phyloP scores from a whole-genome alignment of 2,113 vertebrate species.

The Triplophysa tibetana region DNA sequence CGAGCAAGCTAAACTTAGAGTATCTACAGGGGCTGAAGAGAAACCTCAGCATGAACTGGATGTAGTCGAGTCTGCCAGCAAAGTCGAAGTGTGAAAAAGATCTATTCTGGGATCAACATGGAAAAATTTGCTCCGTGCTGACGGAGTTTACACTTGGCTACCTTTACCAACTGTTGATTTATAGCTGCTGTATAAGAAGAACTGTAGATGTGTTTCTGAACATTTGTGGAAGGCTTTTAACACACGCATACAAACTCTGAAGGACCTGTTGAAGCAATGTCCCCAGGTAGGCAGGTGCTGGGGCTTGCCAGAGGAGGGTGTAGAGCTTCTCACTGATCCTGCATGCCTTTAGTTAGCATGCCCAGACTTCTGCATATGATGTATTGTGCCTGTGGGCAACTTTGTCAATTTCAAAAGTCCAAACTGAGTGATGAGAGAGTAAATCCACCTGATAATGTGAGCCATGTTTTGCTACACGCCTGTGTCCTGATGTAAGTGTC shows the following conservation, averaged over 20 bases:
- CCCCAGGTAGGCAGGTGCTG: conserved; percentile 50
- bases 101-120: conserved; percentile 40
- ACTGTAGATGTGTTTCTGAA: conserved; percentile 19
- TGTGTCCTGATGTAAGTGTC: conserved; percentile 13
- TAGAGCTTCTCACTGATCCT: conserved; percentile 10
- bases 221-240: conserved; percentile 9
- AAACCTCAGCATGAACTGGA: conserved; percentile 26
- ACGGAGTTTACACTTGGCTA: neutral
- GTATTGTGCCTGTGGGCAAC: conserved; percentile 31
- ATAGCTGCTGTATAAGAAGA: conserved; percentile 1
- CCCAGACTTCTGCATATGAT: conserved; percentile 35
- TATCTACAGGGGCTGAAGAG: conserved; percentile 40
- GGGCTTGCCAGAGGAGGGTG: conserved; percentile 47
- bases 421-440: conserved; percentile 17
- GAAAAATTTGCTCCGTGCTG: neutral
- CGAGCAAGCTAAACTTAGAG: conserved; percentile 50
- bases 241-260: conserved; percentile 11
- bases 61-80: conserved; percentile 47
- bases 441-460: conserved; percentile 23
- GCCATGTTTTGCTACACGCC: conserved; percentile 11
- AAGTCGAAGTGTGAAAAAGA: conserved; percentile 39
- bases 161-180: conserved; percentile 10
- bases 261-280: conserved; percentile 49
- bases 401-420: conserved; percentile 7
- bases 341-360: conserved; percentile 22